Evolutionary conservation across 2,797 vertebrate species (phyloP).

Genomic region (Mallotus villosus): DNA sequence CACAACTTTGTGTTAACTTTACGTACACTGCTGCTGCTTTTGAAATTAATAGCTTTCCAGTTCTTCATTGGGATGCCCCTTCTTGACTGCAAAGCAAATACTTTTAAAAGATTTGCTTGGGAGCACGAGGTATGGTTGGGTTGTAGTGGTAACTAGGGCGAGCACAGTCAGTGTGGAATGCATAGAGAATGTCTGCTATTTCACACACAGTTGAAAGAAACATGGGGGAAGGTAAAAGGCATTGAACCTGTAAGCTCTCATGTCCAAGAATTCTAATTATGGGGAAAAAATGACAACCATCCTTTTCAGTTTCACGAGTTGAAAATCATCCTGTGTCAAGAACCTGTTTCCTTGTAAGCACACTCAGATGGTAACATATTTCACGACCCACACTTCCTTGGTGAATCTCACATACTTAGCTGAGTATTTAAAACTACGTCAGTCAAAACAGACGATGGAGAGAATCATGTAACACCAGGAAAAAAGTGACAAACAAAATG

Average conservation of each 20-base stretch:
- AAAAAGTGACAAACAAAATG: not conserved
- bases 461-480: not conserved
- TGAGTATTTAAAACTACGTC: too few species aligned
- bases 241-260: not conserved
- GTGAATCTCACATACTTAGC: not conserved
- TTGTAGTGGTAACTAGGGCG: slow-evolving; percentile 5
- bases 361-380: not conserved
- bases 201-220: slow-evolving; percentile 10
- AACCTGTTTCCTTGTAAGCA: not conserved
- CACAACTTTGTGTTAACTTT: not conserved
- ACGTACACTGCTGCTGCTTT: not conserved
- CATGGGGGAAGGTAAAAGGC: not conserved
- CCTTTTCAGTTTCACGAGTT: not conserved
- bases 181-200: slow-evolving; percentile 27
- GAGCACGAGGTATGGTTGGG: not conserved
- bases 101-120: not conserved
- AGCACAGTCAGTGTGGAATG: slow-evolving; percentile 30
- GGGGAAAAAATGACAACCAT: not conserved
- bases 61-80: not conserved
- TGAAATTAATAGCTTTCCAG: not conserved
- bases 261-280: not conserved
- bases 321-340: not conserved
- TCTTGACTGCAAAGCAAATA: not conserved
- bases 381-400: not conserved
- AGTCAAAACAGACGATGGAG: too few species aligned